Evolutionary conservation across 2,113 vertebrate genomes (phyloP).

Genomic region (Daboia siamensis): DNA sequence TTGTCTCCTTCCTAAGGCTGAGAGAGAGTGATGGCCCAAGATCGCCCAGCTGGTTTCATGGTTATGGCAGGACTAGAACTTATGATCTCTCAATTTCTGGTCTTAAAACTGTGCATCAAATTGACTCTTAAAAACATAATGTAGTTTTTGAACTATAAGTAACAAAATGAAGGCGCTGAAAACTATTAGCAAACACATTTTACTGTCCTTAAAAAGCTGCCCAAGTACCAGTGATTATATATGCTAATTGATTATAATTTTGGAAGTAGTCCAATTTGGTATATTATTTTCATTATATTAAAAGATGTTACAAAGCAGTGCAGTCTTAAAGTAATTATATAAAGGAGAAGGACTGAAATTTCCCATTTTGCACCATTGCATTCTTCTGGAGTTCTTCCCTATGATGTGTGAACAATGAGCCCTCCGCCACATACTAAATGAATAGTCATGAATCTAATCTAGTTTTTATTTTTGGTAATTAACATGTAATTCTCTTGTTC

Average conservation of each 20-base stretch:
- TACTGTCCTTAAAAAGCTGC: neutral
- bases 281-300: neutral
- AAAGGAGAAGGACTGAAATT: neutral
- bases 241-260: neutral
- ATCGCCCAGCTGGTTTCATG: neutral
- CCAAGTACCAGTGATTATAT: neutral
- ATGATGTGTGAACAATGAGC: neutral
- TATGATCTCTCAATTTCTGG: neutral
- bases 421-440: neutral
- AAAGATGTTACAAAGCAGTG: neutral
- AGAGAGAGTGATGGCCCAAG: neutral
- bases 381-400: neutral
- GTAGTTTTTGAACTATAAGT: neutral
- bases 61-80: neutral
- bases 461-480: neutral
- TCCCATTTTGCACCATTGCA: neutral
- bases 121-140: neutral
- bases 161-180: neutral
- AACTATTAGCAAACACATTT: neutral
- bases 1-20: neutral
- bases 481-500: conserved; percentile 14
- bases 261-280: neutral
- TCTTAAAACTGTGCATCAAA: neutral
- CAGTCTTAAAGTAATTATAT: neutral
- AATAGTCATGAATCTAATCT: neutral